These are phyloP conservation scores for Nysson spinosus DNA, from an alignment of 2,888 invertebrate genomes.

Conservation along the genomic window DNA sequence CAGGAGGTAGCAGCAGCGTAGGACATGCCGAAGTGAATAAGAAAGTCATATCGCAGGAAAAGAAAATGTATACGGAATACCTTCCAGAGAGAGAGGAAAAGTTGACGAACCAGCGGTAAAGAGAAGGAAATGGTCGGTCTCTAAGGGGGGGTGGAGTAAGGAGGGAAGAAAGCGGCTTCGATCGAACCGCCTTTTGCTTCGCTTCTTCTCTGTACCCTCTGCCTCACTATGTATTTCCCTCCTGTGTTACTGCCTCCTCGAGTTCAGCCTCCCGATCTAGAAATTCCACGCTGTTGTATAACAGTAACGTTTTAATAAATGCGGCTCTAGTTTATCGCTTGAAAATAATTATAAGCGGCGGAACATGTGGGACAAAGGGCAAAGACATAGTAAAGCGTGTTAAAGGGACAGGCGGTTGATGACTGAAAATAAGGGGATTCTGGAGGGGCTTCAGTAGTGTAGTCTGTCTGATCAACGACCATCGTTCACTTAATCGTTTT, in stretches of 20 bases:
- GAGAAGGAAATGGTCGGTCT: not conserved
- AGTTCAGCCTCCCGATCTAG: conserved; percentile 5
- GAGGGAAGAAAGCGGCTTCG: conserved; percentile 6
- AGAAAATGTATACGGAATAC: not conserved
- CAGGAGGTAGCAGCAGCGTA: not conserved
- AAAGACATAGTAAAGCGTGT: not conserved
- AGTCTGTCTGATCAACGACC: conserved; percentile 20
- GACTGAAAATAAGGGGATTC: not conserved
- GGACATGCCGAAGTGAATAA: conserved; percentile 22
- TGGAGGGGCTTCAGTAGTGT: no score
- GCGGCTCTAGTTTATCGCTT: not conserved
- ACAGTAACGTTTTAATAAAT: conserved; percentile 15
- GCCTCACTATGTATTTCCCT: not conserved
- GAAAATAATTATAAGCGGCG: conserved; percentile 1
- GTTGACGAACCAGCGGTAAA: not conserved
- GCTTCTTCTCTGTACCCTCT: not conserved
- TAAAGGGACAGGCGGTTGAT: no score
- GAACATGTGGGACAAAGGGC: not conserved
- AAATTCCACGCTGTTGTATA: conserved; percentile 17
- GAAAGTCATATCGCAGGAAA: not conserved
- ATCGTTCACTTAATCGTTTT: conserved; percentile 13
- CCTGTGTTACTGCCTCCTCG: not conserved
- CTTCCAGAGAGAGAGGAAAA: conserved; percentile 3
- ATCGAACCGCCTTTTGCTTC: conserved; percentile 18
- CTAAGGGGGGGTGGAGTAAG: not conserved